Conservation (phyloP, 2,888 invertebrate genomes). For the Barypeithes pellucidus region DNA sequence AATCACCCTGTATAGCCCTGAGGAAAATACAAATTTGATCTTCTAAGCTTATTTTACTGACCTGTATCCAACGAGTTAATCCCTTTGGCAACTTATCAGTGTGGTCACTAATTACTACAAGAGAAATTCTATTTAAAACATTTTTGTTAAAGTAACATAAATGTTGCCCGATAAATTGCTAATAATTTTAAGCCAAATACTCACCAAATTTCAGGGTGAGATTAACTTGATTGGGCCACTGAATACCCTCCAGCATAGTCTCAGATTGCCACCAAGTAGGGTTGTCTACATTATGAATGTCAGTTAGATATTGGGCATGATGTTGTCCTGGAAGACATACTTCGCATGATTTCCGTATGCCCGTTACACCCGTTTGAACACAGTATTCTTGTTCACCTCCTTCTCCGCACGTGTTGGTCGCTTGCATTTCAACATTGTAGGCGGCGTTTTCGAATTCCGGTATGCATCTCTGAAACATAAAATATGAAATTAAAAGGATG, state of each 20-base stretch:
- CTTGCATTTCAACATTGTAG: conserved; percentile 89
- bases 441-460: conserved; percentile 98
- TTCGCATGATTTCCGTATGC: conserved; percentile 83
- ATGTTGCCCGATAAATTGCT: no score
- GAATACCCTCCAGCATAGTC: conserved; percentile 95
- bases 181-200: no score
- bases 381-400: conserved; percentile 87
- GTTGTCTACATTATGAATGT: conserved; percentile 91
- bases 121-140: no score
- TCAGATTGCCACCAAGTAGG: conserved; percentile 99
- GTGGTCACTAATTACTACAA: no score
- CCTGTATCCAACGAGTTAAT: no score
- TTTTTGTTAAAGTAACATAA: no score
- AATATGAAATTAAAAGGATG: no score
- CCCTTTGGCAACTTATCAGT: no score
- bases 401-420: conserved; percentile 97
- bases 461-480: conserved; percentile 84
- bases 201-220: conserved; percentile 71
- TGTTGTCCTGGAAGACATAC: conserved; percentile 82
- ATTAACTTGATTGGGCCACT: conserved; percentile 94
- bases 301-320: conserved; percentile 88
- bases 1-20: no score
- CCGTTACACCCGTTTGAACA: conserved; percentile 89
- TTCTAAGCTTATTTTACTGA: no score
- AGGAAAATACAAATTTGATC: no score